A percentile compares a stretch with the other conserved stretches of the same genome.
These are phyloP conservation scores for Nephrotoma guestfalica DNA, from an alignment of 2,888 invertebrate genomes.

Conservation along the genomic window DNA sequence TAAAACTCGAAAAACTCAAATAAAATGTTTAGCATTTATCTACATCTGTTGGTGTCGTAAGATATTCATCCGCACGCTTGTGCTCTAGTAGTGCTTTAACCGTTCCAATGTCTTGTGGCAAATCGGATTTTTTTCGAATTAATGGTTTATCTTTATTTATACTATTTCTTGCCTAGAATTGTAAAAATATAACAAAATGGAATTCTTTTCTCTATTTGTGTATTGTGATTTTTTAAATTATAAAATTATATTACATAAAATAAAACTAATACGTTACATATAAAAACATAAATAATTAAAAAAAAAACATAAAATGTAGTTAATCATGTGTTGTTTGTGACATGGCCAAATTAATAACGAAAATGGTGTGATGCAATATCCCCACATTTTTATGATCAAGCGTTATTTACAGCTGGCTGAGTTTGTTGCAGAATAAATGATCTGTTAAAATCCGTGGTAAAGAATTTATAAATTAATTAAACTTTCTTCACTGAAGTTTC, in stretches of 20 bases:
- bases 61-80: constrained; percentile 82
- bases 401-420: too few species aligned
- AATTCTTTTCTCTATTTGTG: constrained; percentile 11
- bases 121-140: constrained; percentile 85
- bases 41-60: constrained; percentile 71
- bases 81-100: constrained; percentile 84
- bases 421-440: too few species aligned
- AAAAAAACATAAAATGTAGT: background rate
- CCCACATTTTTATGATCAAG: too few species aligned
- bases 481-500: too few species aligned
- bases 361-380: too few species aligned
- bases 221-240: background rate
- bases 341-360: background rate
- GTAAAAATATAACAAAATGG: constrained; percentile 7
- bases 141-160: constrained; percentile 73
- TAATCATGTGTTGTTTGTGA: background rate
- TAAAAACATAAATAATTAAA: background rate
- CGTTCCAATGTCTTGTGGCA: constrained; percentile 86
- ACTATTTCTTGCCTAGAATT: constrained; percentile 41
- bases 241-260: constrained; percentile 11
- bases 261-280: constrained; percentile 5
- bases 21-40: constrained; percentile 58
- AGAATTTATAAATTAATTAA: too few species aligned
- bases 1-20: background rate
- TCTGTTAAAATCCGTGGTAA: too few species aligned